Conservation (phyloP, 1,140 invertebrate species). For the Papilio machaon region DNA sequence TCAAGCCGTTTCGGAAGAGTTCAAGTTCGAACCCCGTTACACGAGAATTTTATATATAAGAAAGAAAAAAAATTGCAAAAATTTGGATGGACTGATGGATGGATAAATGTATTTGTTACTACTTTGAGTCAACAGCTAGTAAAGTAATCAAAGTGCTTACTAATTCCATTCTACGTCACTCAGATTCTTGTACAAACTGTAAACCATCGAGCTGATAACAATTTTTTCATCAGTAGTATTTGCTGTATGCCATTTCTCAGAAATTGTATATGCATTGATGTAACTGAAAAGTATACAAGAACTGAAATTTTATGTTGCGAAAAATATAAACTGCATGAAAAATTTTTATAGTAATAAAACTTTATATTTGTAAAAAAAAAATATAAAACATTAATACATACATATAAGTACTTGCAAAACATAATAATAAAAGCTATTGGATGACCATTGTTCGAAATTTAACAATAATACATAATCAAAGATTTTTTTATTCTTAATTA, state of each 20-base stretch:
- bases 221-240: constrained; percentile 48
- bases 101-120: too few species aligned
- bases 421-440: too few species aligned
- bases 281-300: constrained; percentile 47
- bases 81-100: too few species aligned
- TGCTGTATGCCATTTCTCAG: constrained; percentile 56
- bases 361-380: not conserved
- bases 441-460: too few species aligned
- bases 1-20: too few species aligned
- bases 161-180: constrained; percentile 51
- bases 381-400: too few species aligned
- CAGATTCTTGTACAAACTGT: constrained; percentile 53
- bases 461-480: too few species aligned
- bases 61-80: too few species aligned
- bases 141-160: constrained; percentile 47
- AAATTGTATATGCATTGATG: constrained; percentile 52
- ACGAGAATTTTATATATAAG: too few species aligned
- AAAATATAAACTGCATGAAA: not conserved
- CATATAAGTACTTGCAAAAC: too few species aligned
- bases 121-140: not conserved
- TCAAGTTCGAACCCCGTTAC: too few species aligned
- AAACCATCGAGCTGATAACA: constrained; percentile 51
- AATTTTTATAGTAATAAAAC: not conserved
- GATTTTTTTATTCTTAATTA: too few species aligned
- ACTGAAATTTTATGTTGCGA: not conserved